These are phyloP conservation scores for Flexamia atlantica DNA, from an alignment of 2,888 invertebrate genomes.

Conservation along the genomic window DNA sequence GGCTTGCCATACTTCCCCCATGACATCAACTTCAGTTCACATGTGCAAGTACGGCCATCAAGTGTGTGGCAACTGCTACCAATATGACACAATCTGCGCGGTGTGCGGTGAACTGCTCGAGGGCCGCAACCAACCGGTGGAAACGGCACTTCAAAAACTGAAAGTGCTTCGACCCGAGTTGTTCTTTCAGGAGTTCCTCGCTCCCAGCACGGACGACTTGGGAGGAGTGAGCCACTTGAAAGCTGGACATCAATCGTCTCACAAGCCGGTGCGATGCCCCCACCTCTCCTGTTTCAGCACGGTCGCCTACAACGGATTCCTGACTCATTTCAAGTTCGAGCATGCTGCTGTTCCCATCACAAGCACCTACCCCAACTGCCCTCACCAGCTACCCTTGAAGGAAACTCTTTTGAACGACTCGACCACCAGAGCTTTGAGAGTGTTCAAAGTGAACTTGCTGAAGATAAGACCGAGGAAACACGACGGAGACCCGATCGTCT, in stretches of 20 bases:
- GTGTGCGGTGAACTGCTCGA: background rate
- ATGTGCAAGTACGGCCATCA: slow-evolving; percentile 11
- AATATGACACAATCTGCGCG: background rate
- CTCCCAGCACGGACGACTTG: background rate
- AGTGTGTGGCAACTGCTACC: slow-evolving; percentile 20
- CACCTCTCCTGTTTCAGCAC: background rate
- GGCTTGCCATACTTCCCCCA: background rate
- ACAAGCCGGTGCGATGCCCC: background rate
- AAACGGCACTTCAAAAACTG: background rate
- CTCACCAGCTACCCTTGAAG: background rate
- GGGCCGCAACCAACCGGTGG: slow-evolving; percentile 7
- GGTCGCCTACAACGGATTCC: slow-evolving; percentile 14
- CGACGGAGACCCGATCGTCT: background rate
- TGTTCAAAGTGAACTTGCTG: background rate
- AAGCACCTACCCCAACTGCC: background rate
- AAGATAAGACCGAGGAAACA: background rate
- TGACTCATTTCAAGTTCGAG: slow-evolving; percentile 10
- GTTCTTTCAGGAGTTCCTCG: background rate
- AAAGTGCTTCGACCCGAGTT: background rate
- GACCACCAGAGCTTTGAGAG: background rate
- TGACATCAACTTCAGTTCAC: slow-evolving; percentile 4
- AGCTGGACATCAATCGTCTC: background rate
- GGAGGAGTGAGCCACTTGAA: background rate
- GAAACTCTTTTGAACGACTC: background rate
- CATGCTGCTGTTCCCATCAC: background rate